These are phyloP conservation scores for Adelosebastes latens DNA, from an alignment of 2,797 vertebrate genomes.

Conservation along the genomic window DNA sequence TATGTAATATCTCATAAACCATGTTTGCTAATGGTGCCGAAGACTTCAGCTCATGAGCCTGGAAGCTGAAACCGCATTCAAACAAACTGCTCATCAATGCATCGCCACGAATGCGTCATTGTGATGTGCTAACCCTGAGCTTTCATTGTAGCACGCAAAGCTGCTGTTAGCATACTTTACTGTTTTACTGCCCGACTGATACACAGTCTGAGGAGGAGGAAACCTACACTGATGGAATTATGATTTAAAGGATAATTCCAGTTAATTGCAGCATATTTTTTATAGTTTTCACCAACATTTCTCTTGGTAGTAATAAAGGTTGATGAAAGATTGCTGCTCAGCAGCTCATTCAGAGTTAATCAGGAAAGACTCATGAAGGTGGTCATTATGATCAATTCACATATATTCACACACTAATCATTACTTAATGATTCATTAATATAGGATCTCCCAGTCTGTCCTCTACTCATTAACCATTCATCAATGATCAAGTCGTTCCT, in stretches of 20 bases:
- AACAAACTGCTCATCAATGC: slow-evolving; percentile 46
- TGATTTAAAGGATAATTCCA: neutral
- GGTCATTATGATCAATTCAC: too few relatives aligned
- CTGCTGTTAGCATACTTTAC: neutral
- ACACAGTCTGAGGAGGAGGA: neutral
- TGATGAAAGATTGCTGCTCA: neutral
- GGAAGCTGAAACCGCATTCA: slow-evolving; percentile 33
- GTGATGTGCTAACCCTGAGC: slow-evolving; percentile 21
- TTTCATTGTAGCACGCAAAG: neutral
- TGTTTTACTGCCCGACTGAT: neutral
- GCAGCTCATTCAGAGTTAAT: too few relatives aligned
- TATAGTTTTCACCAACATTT: neutral
- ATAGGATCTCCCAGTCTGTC: too few relatives aligned
- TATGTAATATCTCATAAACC: slow-evolving; percentile 39
- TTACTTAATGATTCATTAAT: too few relatives aligned
- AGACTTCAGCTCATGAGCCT: slow-evolving; percentile 11
- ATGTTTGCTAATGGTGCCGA: slow-evolving; percentile 27
- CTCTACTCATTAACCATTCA: too few relatives aligned
- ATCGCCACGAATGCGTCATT: slow-evolving; percentile 34
- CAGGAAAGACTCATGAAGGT: too few relatives aligned
- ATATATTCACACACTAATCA: too few relatives aligned
- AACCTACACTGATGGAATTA: neutral
- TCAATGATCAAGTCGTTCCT: too few relatives aligned
- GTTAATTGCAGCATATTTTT: neutral
- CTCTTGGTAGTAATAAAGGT: neutral